Evolutionary conservation across 2,888 invertebrate genomes (phyloP), one percentile per base, ranked within the genome.

Genomic region (Chloromyia formosa): DNA sequence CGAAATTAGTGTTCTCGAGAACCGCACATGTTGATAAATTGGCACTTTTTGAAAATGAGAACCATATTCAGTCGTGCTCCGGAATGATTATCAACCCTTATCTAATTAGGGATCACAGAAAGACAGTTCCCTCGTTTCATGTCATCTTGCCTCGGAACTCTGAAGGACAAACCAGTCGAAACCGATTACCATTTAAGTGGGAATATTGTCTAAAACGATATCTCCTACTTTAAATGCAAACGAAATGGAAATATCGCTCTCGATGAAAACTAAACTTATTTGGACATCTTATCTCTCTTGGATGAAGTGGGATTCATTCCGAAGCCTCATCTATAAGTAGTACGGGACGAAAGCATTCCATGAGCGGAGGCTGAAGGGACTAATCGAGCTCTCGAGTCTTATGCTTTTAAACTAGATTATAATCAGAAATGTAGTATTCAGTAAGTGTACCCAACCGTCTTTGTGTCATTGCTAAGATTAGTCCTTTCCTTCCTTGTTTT

Each of bases 41-140:
- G 27, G 27, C 27, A 35, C 27, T 4, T 35, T 35, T 35, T 35
- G 27, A 2, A 35, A 35, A 35, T 7, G 27, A 35, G 3, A 35
- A 35, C 3, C 27, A 35, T 35, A 12, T 45, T 66, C 23, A 66
- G 45, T 54, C 69, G 54, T 10, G 23, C 16, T 35, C 27, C 1
- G 27, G n/a, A 42, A 18, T 69, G 69, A 69, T 69, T 54, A 69
- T 69, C 69, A 69, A 54, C 54, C 69, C 69, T 69, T 69, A 69
- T 69, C 69, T 69, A 69, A 69, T 69, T 69, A 69, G 18, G 35
- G 53, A 54, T 54, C 69, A 35, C 27, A 35, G 27, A 35, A 35
- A 35, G 27, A 35, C 27, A 35, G 27, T 16, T 69, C 49, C 49
- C 54, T 54, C 27, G 27, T 4, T 22, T 35, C 27, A 7, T 68